phyloP scores from a whole-genome alignment of 1,140 invertebrate species.

The Cryptotermes secundus region DNA sequence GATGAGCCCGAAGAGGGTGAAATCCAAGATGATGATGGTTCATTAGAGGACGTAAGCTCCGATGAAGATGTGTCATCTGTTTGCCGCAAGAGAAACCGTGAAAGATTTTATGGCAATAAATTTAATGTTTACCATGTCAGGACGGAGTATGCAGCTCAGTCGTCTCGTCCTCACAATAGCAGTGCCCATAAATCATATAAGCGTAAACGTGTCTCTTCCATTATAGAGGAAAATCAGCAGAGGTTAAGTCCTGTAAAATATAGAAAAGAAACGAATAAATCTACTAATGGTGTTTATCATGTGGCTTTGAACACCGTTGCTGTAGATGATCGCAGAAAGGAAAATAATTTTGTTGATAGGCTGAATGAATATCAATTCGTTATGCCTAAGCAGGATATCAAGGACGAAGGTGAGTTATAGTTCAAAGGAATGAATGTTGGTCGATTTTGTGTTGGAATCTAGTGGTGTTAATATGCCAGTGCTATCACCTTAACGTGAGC shows the following conservation, averaged over 20 bases:
- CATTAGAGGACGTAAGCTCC: constrained; percentile 24
- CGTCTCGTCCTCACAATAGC: not conserved
- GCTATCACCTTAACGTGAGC: no score
- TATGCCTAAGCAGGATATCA: not conserved
- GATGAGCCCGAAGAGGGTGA: constrained; percentile 26
- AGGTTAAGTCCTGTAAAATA: not conserved
- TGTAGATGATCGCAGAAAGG: not conserved
- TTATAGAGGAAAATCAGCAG: not conserved
- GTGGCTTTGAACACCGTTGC: not conserved
- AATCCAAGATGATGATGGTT: constrained; percentile 26
- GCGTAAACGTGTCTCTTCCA: not conserved
- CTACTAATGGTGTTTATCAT: not conserved
- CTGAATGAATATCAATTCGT: not conserved
- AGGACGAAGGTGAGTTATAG: not conserved
- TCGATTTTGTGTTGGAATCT: no score
- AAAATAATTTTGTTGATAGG: not conserved
- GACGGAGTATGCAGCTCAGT: not conserved
- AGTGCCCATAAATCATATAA: not conserved
- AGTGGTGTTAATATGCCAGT: no score
- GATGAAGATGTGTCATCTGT: not conserved
- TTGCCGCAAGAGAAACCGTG: not conserved
- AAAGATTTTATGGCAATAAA: not conserved
- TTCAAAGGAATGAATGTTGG: no score
- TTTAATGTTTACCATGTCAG: not conserved
- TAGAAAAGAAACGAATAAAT: not conserved